Evolutionary conservation across 1,140 invertebrate species (phyloP).

Genomic region (Phthorimaea operculella): DNA sequence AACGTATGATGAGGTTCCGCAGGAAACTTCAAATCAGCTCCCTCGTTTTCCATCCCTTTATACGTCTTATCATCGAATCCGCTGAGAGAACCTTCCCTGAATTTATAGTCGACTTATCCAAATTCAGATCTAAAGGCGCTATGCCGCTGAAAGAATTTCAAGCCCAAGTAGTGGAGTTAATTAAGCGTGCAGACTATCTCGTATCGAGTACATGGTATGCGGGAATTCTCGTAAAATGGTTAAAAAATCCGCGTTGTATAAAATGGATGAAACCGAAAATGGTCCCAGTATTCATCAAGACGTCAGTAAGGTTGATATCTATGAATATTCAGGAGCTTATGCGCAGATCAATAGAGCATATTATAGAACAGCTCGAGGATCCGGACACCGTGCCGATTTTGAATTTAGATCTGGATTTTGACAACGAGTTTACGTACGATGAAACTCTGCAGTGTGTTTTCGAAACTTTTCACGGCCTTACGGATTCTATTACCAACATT

Average conservation of each 20-base stretch:
- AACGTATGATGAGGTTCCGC: slow-evolving; percentile 69
- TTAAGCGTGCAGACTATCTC: slow-evolving; percentile 55
- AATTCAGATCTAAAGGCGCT: slow-evolving; percentile 60
- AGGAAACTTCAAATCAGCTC: slow-evolving; percentile 65
- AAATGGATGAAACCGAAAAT: slow-evolving; percentile 48
- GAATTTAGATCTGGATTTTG: slow-evolving; percentile 57
- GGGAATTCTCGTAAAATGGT: slow-evolving; percentile 48
- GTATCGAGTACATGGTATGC: slow-evolving; percentile 63
- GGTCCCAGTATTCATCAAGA: slow-evolving; percentile 47
- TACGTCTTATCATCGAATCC: slow-evolving; percentile 70
- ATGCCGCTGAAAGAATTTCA: slow-evolving; percentile 60
- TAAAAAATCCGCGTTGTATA: slow-evolving; percentile 57
- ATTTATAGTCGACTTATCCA: slow-evolving; percentile 67
- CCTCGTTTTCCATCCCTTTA: slow-evolving; percentile 72
- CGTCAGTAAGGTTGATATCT: slow-evolving; percentile 59
- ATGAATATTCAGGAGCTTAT: slow-evolving; percentile 66
- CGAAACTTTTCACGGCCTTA: slow-evolving; percentile 55
- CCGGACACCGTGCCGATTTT: slow-evolving; percentile 49
- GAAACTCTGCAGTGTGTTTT: slow-evolving; percentile 60
- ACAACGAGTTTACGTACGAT: slow-evolving; percentile 59
- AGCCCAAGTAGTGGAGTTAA: slow-evolving; percentile 55
- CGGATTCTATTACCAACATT: slow-evolving; percentile 53
- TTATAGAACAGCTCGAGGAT: slow-evolving; percentile 49
- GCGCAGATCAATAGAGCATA: slow-evolving; percentile 56
- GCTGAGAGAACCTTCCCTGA: slow-evolving; percentile 68